Percentiles rank a stretch among this genome's conserved stretches.
phyloP scores from a whole-genome alignment of 2,888 invertebrate species.

The Agrenia bidenticulata region DNA sequence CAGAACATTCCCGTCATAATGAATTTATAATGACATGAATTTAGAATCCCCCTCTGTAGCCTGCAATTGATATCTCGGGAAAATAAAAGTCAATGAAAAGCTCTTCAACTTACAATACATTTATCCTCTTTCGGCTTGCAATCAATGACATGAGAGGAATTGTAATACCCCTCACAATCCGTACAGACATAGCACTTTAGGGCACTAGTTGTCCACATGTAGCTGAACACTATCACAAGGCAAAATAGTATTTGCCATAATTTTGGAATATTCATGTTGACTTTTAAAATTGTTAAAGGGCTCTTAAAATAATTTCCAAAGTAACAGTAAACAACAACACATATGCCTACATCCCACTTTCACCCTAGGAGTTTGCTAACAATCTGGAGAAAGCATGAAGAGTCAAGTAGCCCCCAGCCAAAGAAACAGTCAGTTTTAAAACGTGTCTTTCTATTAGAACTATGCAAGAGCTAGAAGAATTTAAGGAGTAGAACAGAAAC shows the following conservation, averaged over 20 bases:
- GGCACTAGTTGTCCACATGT: slow-evolving; percentile 14
- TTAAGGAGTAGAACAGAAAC: too few species aligned
- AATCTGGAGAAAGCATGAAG: not conserved
- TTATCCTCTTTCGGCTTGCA: slow-evolving; percentile 32
- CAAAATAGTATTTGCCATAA: not conserved
- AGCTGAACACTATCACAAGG: not conserved
- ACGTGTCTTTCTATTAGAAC: too few species aligned
- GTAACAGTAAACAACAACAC: too few species aligned
- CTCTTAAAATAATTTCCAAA: too few species aligned
- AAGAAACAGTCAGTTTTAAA: not conserved
- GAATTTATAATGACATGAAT: too few species aligned
- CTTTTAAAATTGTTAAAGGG: too few species aligned
- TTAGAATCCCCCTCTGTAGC: too few species aligned
- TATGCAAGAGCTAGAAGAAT: too few species aligned
- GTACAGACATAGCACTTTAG: slow-evolving; percentile 49
- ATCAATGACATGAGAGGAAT: slow-evolving; percentile 34
- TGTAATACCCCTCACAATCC: slow-evolving; percentile 42
- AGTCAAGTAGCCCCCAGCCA: not conserved
- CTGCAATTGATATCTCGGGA: not conserved
- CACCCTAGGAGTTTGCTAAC: too few species aligned
- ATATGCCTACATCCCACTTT: too few species aligned
- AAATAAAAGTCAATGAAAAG: not conserved
- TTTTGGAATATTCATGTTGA: not conserved
- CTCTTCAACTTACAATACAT: slow-evolving; percentile 47
- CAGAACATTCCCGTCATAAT: not conserved